A percentile compares a stretch with the other conserved stretches of the same genome.
phyloP scores from a whole-genome alignment of 1,140 invertebrate genomes.

The Sminthurides bifidus region DNA sequence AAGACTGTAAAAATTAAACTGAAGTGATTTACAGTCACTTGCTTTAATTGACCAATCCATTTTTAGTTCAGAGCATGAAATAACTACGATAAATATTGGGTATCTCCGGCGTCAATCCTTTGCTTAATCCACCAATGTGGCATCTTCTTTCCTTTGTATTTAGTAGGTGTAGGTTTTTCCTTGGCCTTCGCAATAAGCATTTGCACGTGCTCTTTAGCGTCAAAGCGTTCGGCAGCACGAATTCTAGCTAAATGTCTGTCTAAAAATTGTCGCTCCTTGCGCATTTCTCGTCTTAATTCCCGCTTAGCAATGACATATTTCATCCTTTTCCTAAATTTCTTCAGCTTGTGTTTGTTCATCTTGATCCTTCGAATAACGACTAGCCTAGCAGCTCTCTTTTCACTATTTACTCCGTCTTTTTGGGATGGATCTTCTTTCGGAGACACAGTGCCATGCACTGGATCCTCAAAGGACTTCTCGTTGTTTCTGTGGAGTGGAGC shows the following conservation, averaged over 20 bases:
- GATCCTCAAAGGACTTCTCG: conserved; percentile 5
- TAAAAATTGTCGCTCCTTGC: conserved; percentile 65
- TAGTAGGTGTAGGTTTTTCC: conserved; percentile 47
- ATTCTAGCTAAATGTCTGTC: conserved; percentile 53
- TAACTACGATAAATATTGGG: no score
- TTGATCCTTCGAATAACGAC: conserved; percentile 66
- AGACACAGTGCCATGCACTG: not conserved
- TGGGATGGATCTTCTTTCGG: conserved; percentile 5
- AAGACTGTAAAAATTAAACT: no score
- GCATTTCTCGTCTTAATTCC: conserved; percentile 51
- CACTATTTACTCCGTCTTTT: conserved; percentile 26
- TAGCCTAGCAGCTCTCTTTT: conserved; percentile 56
- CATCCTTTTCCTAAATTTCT: conserved; percentile 64
- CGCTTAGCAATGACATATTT: conserved; percentile 56
- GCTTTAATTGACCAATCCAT: no score
- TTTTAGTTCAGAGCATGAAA: no score
- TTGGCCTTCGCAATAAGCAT: conserved; percentile 50
- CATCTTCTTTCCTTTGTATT: conserved; percentile 51
- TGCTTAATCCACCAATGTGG: conserved; percentile 51
- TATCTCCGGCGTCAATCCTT: conserved; percentile 32
- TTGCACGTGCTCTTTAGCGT: conserved; percentile 55
- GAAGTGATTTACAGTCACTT: no score
- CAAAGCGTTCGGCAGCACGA: conserved; percentile 58
- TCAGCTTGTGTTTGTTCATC: conserved; percentile 75
- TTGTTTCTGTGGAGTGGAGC: not conserved